A percentile compares a stretch with the other conserved stretches of the same genome.
Evolutionary conservation across 2,888 invertebrate genomes (phyloP).

Genomic region (Germaria angustata): DNA sequence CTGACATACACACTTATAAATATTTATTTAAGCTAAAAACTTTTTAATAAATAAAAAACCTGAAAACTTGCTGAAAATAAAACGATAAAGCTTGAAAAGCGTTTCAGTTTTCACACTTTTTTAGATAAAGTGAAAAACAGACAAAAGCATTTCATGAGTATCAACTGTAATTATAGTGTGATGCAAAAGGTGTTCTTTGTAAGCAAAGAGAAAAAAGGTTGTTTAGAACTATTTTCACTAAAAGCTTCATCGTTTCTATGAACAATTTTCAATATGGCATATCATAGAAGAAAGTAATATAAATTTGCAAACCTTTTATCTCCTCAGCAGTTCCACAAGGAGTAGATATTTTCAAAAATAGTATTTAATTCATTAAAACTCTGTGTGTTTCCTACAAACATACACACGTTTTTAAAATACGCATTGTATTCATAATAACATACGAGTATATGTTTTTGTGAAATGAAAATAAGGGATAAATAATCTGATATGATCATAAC

Average conservation of each 20-base stretch:
- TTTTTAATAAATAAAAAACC: neutral
- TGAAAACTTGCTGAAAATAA: neutral
- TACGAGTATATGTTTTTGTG: neutral
- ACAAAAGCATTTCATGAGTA: neutral
- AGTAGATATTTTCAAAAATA: neutral
- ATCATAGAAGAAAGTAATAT: neutral
- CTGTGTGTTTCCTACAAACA: neutral
- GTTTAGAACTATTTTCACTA: too few relatives aligned
- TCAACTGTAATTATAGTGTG: neutral
- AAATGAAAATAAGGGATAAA: constrained; percentile 37
- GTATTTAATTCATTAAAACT: constrained; percentile 22
- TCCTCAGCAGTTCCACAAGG: neutral
- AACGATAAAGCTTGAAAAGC: neutral
- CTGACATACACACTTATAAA: too few relatives aligned
- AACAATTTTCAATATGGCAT: neutral
- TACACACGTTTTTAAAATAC: neutral
- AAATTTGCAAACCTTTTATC: constrained; percentile 46
- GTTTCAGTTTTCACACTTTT: neutral
- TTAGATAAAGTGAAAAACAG: neutral
- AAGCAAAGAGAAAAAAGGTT: too few relatives aligned
- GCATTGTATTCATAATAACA: neutral
- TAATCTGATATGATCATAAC: constrained; percentile 45
- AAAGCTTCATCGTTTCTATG: neutral
- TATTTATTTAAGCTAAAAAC: too few relatives aligned
- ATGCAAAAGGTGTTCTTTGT: neutral